Evolutionary conservation across 2,113 vertebrate genomes (phyloP), one percentile per base, ranked within the genome.

Genomic region (Callipepla californica): DNA sequence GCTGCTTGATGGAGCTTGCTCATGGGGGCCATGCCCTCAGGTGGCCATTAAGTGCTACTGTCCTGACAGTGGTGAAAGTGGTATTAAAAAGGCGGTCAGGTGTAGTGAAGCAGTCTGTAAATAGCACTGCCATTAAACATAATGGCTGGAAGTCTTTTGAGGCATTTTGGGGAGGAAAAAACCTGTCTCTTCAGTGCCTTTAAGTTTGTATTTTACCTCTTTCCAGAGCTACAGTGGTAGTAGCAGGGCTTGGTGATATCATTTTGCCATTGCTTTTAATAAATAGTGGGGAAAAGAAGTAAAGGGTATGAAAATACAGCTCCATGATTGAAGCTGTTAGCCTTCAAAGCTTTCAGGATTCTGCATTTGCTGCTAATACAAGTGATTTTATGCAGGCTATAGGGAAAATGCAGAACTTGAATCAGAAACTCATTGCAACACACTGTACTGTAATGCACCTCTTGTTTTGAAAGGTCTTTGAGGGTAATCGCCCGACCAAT

Each of bases 401-500:
- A 19, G 44, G 30, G 40, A 38, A 62, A 50, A 90, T 13, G 25
- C 11, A 7, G 16, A 63, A 40, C 25, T 40, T 40, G 25, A 15
- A 63, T 63, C 17, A 63, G 23, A 40, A 63, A 12, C 25, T 28
- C 26, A 26, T 28, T 40, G 26, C 26, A 19, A 28, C 28, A 9
- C 21, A 2, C 0, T 44, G 8, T 25, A 2, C 76, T 44, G 77
- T 26, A 28, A 7, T 18, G 4, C 87, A 45, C 72, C 38, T 75
- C 68, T 82, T 95, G 79, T 95, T 76, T 90, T 47, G 8, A 20
- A 95, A 99, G 99, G 99, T 99, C 32, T 99, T 99, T 92, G 97
- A 99, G 95, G 99, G 99, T 93, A 99, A 99, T 97, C 98, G 99
- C 62, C 99, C 99, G 32, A 99, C 98, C 53, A 99, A 99, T 95